Evolutionary conservation across 2,888 invertebrate genomes (phyloP).

Genomic region (Axea sp.): DNA sequence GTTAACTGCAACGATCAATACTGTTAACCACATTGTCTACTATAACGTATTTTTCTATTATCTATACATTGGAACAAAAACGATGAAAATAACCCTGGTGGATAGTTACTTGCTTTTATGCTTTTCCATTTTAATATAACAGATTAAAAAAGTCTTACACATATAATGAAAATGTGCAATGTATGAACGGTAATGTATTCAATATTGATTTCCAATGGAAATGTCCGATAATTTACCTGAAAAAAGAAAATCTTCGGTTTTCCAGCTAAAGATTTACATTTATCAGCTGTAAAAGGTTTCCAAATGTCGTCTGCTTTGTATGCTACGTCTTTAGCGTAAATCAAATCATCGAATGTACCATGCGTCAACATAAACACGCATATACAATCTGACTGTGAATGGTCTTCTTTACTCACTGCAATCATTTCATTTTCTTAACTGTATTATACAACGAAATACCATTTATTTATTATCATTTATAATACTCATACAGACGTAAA

Average conservation of each 20-base stretch:
- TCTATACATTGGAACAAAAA: background rate
- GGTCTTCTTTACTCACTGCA: constrained; percentile 79
- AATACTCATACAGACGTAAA: no score
- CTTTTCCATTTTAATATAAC: constrained; percentile 4
- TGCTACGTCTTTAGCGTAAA: constrained; percentile 81
- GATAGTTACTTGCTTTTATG: background rate
- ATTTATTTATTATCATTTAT: no score
- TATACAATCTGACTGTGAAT: constrained; percentile 81
- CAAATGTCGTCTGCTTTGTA: constrained; percentile 81
- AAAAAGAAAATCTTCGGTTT: constrained; percentile 84
- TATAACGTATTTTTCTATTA: constrained; percentile 11
- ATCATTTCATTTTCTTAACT: background rate
- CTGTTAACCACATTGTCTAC: constrained; percentile 33
- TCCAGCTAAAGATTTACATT: constrained; percentile 81
- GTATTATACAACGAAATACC: no score
- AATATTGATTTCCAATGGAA: constrained; percentile 28
- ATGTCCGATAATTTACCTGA: constrained; percentile 78
- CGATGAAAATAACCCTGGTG: constrained; percentile 11
- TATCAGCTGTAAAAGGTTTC: constrained; percentile 81
- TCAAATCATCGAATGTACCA: constrained; percentile 80
- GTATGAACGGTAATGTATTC: background rate
- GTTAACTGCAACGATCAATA: constrained; percentile 48
- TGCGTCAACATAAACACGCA: constrained; percentile 82
- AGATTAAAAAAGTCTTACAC: constrained; percentile 4
- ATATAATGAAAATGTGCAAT: constrained; percentile 1